Evolutionary conservation across 2,797 vertebrate species (phyloP).

Genomic region (Pangasius macronema): DNA sequence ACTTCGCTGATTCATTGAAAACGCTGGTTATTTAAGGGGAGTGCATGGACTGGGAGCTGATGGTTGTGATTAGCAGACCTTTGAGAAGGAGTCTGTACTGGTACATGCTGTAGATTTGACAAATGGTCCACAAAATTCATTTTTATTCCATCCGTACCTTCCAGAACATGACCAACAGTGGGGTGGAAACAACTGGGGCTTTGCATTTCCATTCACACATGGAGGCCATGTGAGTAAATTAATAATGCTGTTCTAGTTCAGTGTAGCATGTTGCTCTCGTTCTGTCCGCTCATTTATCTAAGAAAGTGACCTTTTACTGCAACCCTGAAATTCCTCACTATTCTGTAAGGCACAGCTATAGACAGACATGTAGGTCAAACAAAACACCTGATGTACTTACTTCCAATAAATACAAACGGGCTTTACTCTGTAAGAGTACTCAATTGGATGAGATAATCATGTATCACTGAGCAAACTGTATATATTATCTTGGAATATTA

Average conservation of each 20-base stretch:
- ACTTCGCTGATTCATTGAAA: background rate
- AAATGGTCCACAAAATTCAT: slow-evolving; percentile 14
- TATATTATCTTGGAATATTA: slow-evolving; percentile 33
- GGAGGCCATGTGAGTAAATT: slow-evolving; percentile 26
- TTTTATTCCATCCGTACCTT: slow-evolving; percentile 20
- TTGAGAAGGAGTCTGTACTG: background rate
- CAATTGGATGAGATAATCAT: background rate
- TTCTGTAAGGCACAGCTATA: slow-evolving; percentile 9
- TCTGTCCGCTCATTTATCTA: slow-evolving; percentile 41
- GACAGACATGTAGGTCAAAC: slow-evolving; percentile 29
- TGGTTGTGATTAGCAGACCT: background rate
- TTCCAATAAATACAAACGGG: slow-evolving; percentile 16
- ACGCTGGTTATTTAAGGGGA: background rate
- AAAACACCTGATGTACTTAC: slow-evolving; percentile 1
- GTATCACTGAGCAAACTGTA: slow-evolving; percentile 34
- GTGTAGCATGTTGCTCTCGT: slow-evolving; percentile 37
- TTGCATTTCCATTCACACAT: slow-evolving; percentile 9
- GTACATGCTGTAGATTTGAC: background rate
- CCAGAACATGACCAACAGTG: background rate
- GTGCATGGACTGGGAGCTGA: background rate
- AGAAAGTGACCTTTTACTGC: slow-evolving; percentile 30
- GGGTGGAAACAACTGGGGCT: background rate
- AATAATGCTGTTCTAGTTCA: slow-evolving; percentile 39
- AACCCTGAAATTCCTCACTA: slow-evolving; percentile 11
- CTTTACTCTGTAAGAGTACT: background rate